A percentile compares a stretch with the other conserved stretches of the same genome.
phyloP scores from a whole-genome alignment of 2,888 invertebrate genomes.

The Eupithecia exiguata region DNA sequence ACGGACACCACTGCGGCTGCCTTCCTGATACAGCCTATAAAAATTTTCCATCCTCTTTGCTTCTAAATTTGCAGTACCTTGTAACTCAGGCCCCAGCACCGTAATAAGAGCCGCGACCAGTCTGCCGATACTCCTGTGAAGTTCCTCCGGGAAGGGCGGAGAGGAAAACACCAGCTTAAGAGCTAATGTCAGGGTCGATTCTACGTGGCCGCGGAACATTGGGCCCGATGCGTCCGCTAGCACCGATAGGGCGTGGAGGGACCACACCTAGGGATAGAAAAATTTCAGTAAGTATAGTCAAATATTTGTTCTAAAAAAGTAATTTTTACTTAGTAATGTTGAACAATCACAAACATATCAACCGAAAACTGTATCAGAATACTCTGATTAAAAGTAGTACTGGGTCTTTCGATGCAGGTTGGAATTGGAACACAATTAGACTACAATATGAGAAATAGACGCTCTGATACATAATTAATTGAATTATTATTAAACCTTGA shows the following conservation, averaged over 20 bases:
- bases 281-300: neutral
- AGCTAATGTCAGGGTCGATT: conserved; percentile 95
- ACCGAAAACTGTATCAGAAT: neutral
- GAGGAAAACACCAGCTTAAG: conserved; percentile 94
- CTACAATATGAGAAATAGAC: neutral
- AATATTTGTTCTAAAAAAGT: neutral
- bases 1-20: too few relatives aligned
- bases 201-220: conserved; percentile 99
- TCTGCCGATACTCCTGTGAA: conserved; percentile 94
- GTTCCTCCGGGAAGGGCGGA: conserved; percentile 95
- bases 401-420: neutral
- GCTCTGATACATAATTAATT: too few relatives aligned
- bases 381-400: neutral
- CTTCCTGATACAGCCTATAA: too few relatives aligned
- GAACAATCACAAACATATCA: neutral
- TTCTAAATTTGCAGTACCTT: conserved; percentile 81
- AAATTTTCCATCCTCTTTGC: too few relatives aligned
- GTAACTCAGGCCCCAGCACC: conserved; percentile 98
- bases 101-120: conserved; percentile 97
- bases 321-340: neutral
- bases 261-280: conserved; percentile 90
- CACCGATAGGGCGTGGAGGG: conserved; percentile 96
- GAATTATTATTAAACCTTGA: too few relatives aligned
- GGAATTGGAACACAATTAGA: neutral
- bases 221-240: conserved; percentile 99